Evolutionary conservation across 2,113 vertebrate species (phyloP), one percentile per base, ranked within the genome.

Genomic region (Hystrix brachyura): DNA sequence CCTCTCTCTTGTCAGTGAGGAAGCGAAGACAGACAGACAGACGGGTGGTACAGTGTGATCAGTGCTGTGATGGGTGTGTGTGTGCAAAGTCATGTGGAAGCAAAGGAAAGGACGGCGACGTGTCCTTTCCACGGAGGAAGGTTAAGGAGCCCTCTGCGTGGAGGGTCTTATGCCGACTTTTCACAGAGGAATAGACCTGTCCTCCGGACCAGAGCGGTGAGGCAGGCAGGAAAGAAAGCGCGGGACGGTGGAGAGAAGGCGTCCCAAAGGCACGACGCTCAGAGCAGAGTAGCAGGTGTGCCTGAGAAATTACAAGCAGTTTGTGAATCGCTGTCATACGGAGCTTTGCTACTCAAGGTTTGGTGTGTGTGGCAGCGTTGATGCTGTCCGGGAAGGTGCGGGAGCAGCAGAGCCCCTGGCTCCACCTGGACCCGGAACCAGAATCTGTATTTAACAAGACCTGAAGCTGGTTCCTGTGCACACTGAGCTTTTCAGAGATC

Each of bases 321-420:
- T 32, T 71, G 53, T 15, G 27, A 71, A 10, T 78, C 27, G 27
- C 51, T 25, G n/a, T 34, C 12, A 8, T 62, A 21, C 29, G 12
- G 29, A 74, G 59, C 1, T 91, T 82, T 83, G 60, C 46, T n/a
- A 2, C 8, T 51, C 34, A 51, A 29, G 14, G 32, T 43, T 1
- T n/a, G 19, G 1, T 6, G 65, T 7, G 6, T 21, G 34, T 27
- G 76, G 48, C 38, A 14, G 55, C 0, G 1, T 1, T 0, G 5
- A 32, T n/a, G 5, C 23, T 10, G 9, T 17, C 10, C 0, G 2
- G 38, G 60, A 84, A 76, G 15, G 25, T 76, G 32, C 53, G 38
- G 43, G 32, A 19, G 25, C 0, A 32, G 29, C 43, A 67, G 59
- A 27, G 57, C 60, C 38, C 38, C 64, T 29, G 84, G 34, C 55